Evolutionary conservation across 2,888 invertebrate genomes (phyloP), one percentile per base, ranked within the genome.

Genomic region (Pterostichus madidus): DNA sequence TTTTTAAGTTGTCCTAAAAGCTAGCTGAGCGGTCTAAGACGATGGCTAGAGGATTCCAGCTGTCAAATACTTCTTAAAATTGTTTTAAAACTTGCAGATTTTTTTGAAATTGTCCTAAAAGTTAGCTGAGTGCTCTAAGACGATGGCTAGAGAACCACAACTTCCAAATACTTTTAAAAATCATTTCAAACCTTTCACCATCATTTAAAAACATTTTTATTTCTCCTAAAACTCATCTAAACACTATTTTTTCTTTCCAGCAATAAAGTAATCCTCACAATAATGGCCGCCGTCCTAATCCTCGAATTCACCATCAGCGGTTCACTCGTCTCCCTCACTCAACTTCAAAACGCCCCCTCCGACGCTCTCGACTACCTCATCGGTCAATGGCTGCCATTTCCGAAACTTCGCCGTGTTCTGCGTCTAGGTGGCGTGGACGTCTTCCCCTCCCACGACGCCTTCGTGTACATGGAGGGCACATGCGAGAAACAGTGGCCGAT

Each of bases 381-480:
- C 76, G 92, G 93, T 15, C 91, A 91, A 44, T 93, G 92, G 10
- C 93, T 92, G 87, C 92, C 91, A 53, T 91, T 95, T 0, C 91
- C 92, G 71, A 89, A 90, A 49, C 90, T 96, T 85, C 90, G 93
- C 44, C 91, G 93, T 91, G 87, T 89, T 44, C 85, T 90, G 84
- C 87, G 86, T 5, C 91, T 92, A 1, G 93, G 94, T 0, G 96
- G 96, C 0, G 94, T 96, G 80, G 96, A 97, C 87, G 91, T 97
- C 83, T 97, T 97, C 87, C 97, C 97, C 0, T 94, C 94, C 76
- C 93, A 93, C 85, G 97, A 97, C 88, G 94, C 93, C 0, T 93
- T 94, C 87, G 93, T 93, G 86, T 94, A 96, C 87, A 90, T 96
- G 0, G 95, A 95, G 84, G 92, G 91, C 2, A 89, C 93, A 49